These are phyloP conservation scores for Channallabes apus DNA, from an alignment of 2,797 vertebrate genomes.

Conservation along the genomic window DNA sequence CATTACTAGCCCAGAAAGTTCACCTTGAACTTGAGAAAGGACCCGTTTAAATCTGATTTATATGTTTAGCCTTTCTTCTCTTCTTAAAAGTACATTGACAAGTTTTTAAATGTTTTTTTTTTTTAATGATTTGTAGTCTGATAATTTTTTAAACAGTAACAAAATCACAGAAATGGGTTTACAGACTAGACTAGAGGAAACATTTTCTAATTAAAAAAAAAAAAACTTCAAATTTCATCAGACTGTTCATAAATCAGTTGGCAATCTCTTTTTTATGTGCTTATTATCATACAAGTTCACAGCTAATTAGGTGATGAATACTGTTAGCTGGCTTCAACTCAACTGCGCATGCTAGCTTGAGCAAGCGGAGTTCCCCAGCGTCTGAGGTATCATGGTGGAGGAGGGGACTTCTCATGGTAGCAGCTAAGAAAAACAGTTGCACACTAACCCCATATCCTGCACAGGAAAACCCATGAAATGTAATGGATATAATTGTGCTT, in stretches of 20 bases:
- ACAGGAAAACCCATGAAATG: slow-evolving; percentile 7
- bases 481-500: slow-evolving; percentile 47
- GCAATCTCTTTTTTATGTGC: neutral
- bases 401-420: slow-evolving; percentile 27
- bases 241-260: neutral
- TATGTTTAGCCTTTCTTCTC: slow-evolving; percentile 1
- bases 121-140: slow-evolving; percentile 17
- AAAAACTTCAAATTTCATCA: neutral
- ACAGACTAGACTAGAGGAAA: neutral
- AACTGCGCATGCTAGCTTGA: slow-evolving; percentile 13
- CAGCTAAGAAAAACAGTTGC: slow-evolving; percentile 38
- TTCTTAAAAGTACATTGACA: slow-evolving; percentile 8
- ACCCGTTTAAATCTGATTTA: slow-evolving; percentile 24
- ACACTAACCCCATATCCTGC: slow-evolving; percentile 39
- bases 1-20: slow-evolving; percentile 22
- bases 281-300: slow-evolving; percentile 24
- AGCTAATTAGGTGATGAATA: slow-evolving; percentile 20
- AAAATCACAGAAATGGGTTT: slow-evolving; percentile 9
- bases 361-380: slow-evolving; percentile 34
- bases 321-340: slow-evolving; percentile 6
- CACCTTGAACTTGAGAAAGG: slow-evolving; percentile 22
- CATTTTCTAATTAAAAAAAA: neutral
- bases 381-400: neutral
- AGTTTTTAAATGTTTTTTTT: slow-evolving; percentile 5
- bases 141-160: neutral